Evolutionary conservation across 2,113 vertebrate species (phyloP), one percentile per base, ranked within the genome.

Genomic region (Gnathochromis pfefferi): DNA sequence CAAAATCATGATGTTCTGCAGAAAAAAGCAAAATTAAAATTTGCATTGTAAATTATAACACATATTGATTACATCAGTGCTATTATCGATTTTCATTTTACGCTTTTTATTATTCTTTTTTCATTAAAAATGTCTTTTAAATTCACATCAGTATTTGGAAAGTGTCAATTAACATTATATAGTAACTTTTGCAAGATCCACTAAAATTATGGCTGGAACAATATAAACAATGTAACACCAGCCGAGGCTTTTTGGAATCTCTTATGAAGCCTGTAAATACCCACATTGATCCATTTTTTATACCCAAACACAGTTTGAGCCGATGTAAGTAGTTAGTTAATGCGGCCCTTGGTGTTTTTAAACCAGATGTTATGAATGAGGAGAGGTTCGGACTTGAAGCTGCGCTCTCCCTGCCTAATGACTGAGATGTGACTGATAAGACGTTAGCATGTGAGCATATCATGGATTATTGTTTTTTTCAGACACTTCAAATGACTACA

Each of bases 121-220:
- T 58, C 1, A 58, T 58, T 58, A 58, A 58, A 58, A 58, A 28
- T 58, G 7, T 31, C 0, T 58, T 58, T 58, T 57, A 57, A 14
- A 57, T 58, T 58, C 7, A 31, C 55, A 28, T 58, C 0, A 58
- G 55, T 58, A 58, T 58, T 31, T 58, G 14, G 14, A 58, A 58
- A 58, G 26, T 17, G 55, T 58, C 55, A 0, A 0, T 31, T 58
- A 58, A 31, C 23, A 58, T 58, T 58, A 0, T 17, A 58, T 5
- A 58, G 4, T 58, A 58, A 58, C 26, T 31, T 28, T 58, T 31
- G 1, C 13, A 28, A 58, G 26, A 31, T 17, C 26, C 26, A 31
- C 55, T 28, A 58, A 17, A 28, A 1, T 6, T 58, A 0, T 58
- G 0, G 55, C 13, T 58, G 3, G 26, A 58, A 58, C 14, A 31